phyloP scores from a whole-genome alignment of 2,888 invertebrate genomes.

The Leptinotarsa haldemani region DNA sequence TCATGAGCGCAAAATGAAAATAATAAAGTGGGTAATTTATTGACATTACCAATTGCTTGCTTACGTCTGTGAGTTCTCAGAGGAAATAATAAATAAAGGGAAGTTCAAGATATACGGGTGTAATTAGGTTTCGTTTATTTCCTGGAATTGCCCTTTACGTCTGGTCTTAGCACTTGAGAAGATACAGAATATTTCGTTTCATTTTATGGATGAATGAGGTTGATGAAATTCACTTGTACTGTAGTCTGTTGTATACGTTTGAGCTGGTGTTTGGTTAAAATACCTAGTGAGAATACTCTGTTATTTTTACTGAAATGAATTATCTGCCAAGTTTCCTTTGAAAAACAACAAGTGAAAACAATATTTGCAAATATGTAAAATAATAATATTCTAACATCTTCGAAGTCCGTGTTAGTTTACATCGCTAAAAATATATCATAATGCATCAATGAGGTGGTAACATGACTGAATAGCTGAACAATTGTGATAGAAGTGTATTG shows the following conservation, averaged over 20 bases:
- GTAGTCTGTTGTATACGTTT: background rate
- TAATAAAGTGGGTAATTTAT: conserved; percentile 56
- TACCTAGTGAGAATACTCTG: too few relatives aligned
- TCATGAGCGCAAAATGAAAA: conserved; percentile 57
- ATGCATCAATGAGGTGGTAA: too few relatives aligned
- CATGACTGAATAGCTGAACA: too few relatives aligned
- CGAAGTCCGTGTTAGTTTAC: too few relatives aligned
- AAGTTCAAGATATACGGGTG: background rate
- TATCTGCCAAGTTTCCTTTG: too few relatives aligned
- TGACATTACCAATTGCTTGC: conserved; percentile 49
- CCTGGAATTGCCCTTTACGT: background rate
- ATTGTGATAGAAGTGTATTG: too few relatives aligned
- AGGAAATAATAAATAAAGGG: conserved; percentile 14
- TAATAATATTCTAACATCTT: too few relatives aligned
- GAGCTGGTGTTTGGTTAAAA: background rate
- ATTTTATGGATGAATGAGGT: background rate
- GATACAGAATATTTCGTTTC: conserved; percentile 4
- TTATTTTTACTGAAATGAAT: too few relatives aligned
- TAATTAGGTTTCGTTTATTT: conserved; percentile 21
- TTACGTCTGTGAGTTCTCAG: conserved; percentile 28
- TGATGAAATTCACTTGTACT: background rate
- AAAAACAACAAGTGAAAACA: background rate
- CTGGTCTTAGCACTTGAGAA: conserved; percentile 1
- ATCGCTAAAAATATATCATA: too few relatives aligned
- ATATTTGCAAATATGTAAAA: too few relatives aligned